These are phyloP conservation scores for Leptopilina clavipes DNA, from an alignment of 1,140 invertebrate species.

Conservation along the genomic window DNA sequence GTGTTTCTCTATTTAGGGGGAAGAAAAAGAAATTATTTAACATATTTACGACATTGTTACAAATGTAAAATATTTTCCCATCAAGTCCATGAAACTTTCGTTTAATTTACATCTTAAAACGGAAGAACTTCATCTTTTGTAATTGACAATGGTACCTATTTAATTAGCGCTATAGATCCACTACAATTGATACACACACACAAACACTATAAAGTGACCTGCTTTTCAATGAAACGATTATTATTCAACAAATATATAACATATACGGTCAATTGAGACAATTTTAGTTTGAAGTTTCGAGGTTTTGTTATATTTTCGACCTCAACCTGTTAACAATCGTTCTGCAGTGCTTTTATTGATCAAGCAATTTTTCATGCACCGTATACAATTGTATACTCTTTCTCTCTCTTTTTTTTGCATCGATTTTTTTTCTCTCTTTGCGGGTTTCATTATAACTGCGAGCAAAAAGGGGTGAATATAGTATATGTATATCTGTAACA, in stretches of 20 bases:
- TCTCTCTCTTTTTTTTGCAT: background rate
- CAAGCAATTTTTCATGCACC: background rate
- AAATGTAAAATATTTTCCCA: conserved; percentile 8
- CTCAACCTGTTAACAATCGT: conserved; percentile 21
- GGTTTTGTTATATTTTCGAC: conserved; percentile 31
- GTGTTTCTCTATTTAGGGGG: no score
- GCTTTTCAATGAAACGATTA: conserved; percentile 49
- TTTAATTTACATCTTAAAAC: conserved; percentile 57
- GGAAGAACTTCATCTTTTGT: conserved; percentile 57
- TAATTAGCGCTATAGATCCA: conserved; percentile 59
- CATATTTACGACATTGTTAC: background rate
- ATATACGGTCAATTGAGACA: background rate
- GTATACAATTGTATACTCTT: background rate
- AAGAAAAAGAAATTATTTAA: background rate
- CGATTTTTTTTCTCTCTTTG: conserved; percentile 17
- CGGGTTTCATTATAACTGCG: background rate
- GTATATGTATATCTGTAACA: background rate
- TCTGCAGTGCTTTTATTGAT: conserved; percentile 25
- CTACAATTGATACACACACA: conserved; percentile 52
- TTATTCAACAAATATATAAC: conserved; percentile 11
- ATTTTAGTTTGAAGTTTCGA: conserved; percentile 22
- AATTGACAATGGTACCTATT: conserved; percentile 61
- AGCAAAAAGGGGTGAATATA: background rate
- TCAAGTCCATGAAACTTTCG: conserved; percentile 42
- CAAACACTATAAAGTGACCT: conserved; percentile 52